Conservation (phyloP, 2,888 invertebrate species). For the Machimus rusticus region DNA sequence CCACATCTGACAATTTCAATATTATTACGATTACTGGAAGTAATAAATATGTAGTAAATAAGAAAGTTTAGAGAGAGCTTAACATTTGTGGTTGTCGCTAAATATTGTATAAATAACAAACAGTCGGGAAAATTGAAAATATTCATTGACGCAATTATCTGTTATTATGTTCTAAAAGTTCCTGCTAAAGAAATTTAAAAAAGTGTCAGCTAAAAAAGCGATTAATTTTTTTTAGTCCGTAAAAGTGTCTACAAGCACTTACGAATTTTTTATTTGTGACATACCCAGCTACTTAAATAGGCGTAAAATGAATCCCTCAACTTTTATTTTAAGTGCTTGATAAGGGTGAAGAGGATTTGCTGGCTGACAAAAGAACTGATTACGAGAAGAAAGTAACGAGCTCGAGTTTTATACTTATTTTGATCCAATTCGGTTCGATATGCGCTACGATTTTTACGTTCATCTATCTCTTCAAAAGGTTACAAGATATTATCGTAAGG, state of each 20-base stretch:
- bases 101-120: not conserved
- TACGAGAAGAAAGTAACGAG: not conserved
- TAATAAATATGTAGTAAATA: too few relatives aligned
- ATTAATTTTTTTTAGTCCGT: not conserved
- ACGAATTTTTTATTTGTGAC: not conserved
- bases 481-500: not conserved
- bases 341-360: not conserved
- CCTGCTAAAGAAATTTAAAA: not conserved
- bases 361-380: not conserved
- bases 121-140: not conserved
- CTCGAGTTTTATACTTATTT: not conserved
- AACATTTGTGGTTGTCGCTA: too few relatives aligned
- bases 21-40: too few relatives aligned
- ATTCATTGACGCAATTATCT: not conserved
- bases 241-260: not conserved
- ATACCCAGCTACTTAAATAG: not conserved
- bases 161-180: not conserved
- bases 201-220: not conserved
- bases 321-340: not conserved
- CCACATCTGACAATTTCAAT: too few relatives aligned
- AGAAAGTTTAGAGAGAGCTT: too few relatives aligned
- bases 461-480: not conserved
- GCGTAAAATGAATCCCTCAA: not conserved
- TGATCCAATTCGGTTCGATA: not conserved
- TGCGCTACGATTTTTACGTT: not conserved